Conservation (phyloP, 2,888 invertebrate species). For the Furcula furcula region DNA sequence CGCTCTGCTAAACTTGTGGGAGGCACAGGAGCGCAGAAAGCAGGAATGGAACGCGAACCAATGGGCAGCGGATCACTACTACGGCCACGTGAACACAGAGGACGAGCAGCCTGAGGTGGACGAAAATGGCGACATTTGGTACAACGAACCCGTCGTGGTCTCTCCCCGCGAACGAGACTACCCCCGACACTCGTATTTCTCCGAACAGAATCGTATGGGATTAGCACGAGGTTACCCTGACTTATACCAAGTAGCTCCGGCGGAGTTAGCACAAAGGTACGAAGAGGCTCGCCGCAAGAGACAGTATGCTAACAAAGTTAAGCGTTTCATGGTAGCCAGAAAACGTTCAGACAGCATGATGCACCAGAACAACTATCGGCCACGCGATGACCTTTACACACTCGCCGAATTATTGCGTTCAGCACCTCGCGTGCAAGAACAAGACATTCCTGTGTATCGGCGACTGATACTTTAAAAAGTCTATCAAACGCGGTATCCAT, state of each 20-base stretch:
- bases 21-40: slow-evolving; percentile 80
- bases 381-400: slow-evolving; percentile 82
- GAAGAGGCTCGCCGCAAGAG: slow-evolving; percentile 75
- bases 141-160: slow-evolving; percentile 81
- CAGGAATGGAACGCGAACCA: slow-evolving; percentile 74
- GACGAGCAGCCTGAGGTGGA: slow-evolving; percentile 76
- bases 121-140: slow-evolving; percentile 81
- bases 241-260: slow-evolving; percentile 65
- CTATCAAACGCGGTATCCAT: slow-evolving; percentile 39
- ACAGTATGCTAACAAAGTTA: slow-evolving; percentile 75
- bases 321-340: slow-evolving; percentile 84
- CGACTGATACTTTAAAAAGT: slow-evolving; percentile 81
- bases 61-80: slow-evolving; percentile 65
- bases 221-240: slow-evolving; percentile 66
- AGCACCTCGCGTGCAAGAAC: slow-evolving; percentile 76
- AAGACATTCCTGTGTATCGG: slow-evolving; percentile 82
- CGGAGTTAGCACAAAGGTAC: slow-evolving; percentile 67
- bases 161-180: slow-evolving; percentile 64
- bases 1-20: slow-evolving; percentile 82
- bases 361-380: slow-evolving; percentile 69
- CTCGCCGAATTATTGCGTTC: slow-evolving; percentile 81
- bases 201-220: slow-evolving; percentile 73
- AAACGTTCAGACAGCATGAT: slow-evolving; percentile 73
- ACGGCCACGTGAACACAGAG: slow-evolving; percentile 63
- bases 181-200: slow-evolving; percentile 71